Percentiles rank a stretch among this genome's conserved stretches.
These are phyloP conservation scores for Acanthornis magna DNA, from an alignment of 2,797 vertebrate genomes.

Conservation along the genomic window DNA sequence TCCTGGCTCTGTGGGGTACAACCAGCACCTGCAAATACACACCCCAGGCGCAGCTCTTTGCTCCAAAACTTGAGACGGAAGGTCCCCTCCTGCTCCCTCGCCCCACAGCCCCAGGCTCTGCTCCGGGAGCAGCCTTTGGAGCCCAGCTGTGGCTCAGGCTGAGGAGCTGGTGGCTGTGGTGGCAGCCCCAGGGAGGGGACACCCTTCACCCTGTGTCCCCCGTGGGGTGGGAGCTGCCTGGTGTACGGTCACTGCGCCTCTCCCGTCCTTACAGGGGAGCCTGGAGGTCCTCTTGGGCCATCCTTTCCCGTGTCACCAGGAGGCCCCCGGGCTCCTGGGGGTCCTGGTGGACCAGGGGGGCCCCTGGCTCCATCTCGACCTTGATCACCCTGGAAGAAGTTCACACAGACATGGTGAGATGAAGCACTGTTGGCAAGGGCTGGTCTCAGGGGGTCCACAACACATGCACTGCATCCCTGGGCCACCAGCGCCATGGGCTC, in stretches of 20 bases:
- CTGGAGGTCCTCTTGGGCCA: constrained; percentile 86
- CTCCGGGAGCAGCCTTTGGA: neutral
- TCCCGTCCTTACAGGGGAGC: constrained; percentile 81
- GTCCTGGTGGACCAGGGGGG: constrained; percentile 88
- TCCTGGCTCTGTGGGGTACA: neutral
- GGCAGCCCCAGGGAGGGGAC: neutral
- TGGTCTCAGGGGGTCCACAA: neutral
- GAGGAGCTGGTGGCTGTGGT: neutral
- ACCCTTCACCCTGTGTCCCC: neutral
- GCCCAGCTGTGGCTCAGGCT: neutral
- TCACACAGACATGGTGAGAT: constrained; percentile 51
- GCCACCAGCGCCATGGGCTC: neutral
- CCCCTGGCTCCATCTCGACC: constrained; percentile 87
- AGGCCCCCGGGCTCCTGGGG: constrained; percentile 88
- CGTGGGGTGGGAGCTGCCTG: neutral
- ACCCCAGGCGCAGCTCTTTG: neutral
- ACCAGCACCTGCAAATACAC: neutral
- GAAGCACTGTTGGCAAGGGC: neutral
- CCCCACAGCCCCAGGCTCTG: neutral
- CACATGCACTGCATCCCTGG: neutral
- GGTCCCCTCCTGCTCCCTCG: neutral
- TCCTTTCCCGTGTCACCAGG: constrained; percentile 93
- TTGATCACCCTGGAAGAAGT: constrained; percentile 87
- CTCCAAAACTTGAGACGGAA: neutral
- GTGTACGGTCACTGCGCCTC: fast-evolving